Evolutionary conservation across 2,888 invertebrate genomes (phyloP).

Genomic region (Melieria picta): DNA sequence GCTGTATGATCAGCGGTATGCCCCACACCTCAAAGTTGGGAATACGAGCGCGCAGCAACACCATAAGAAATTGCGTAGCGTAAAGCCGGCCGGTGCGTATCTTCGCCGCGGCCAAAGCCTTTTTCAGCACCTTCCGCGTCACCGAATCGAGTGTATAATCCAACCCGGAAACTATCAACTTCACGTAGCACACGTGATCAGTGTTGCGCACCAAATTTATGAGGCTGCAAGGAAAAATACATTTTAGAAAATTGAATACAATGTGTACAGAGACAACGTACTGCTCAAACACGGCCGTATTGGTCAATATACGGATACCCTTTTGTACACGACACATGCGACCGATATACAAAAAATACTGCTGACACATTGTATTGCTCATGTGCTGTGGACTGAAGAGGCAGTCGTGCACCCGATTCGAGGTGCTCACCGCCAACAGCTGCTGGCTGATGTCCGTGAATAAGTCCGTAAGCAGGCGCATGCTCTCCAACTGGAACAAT

Average conservation of each 20-base stretch:
- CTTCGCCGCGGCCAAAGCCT: conserved; percentile 63
- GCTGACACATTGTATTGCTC: conserved; percentile 89
- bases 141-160: conserved; percentile 84
- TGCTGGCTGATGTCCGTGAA: conserved; percentile 83
- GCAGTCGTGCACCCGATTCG: conserved; percentile 84
- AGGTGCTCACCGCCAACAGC: conserved; percentile 76
- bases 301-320: conserved; percentile 78
- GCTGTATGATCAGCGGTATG: conserved; percentile 82
- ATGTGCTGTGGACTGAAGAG: conserved; percentile 89
- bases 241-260: neutral
- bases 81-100: conserved; percentile 76
- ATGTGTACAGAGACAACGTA: conserved; percentile 63
- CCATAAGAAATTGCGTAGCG: conserved; percentile 89
- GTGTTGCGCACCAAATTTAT: conserved; percentile 83
- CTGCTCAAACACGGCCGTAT: conserved; percentile 80
- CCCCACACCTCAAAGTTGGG: conserved; percentile 87
- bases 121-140: conserved; percentile 73
- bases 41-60: conserved; percentile 79
- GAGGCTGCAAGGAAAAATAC: conserved; percentile 69
- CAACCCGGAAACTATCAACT: conserved; percentile 90
- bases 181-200: conserved; percentile 91
- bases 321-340: conserved; percentile 79
- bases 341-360: conserved; percentile 94
- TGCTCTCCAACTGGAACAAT: conserved; percentile 71
- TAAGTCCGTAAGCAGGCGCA: conserved; percentile 79